Base-by-base conservation (phyloP, 1,140 invertebrate genomes). In the Drosophila subobscura region DNA sequence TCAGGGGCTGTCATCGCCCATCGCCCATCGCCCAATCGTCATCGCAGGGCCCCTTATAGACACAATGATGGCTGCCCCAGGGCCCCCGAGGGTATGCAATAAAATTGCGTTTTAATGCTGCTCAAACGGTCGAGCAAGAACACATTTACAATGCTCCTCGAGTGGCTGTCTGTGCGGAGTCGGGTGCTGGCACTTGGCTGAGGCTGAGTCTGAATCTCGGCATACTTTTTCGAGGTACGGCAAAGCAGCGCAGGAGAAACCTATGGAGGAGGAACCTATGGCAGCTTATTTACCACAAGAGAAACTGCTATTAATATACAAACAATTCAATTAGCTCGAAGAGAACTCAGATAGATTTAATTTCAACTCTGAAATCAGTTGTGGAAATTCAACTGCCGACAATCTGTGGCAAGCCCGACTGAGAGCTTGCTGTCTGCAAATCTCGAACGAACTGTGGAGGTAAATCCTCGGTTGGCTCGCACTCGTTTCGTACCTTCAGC, bases 81-180 rank as follows among this genome's bases (percentile, higher is more conserved):
- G 50, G 68, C 55, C 55, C 83, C 61, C 70, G 72, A 67, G 81
- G 83, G 72, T 76, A 75, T 88, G 81, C 83, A 81, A 86, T 86
- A 86, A 86, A 86, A 86, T 81, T 88, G 78, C 83, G 81, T 86
- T 81, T 88, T 81, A 88, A 81, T 88, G 81, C 80, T 71, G 60
- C 73, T 65, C 49, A 63, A 85, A 85, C 63, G 65, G 72, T 52
- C 72, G 59, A 57, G 56, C 45, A 53, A 73, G 25, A 51, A 66
- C 37, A 64, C 47, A 54, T 49, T 75, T 61, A 37, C 66, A 5
- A 50, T 42, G 57, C 61, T 44, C n/a, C 23, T 47, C 54, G 67
- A 68, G 65, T 55, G 63, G 44, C 8, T 47, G 65, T 37, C n/a
- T 33, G 44, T 61, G 4, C 8, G 8, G 12, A 29, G 14, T 20